phyloP scores from a whole-genome alignment of 2,113 vertebrate genomes.

The Sylvietta virens region DNA sequence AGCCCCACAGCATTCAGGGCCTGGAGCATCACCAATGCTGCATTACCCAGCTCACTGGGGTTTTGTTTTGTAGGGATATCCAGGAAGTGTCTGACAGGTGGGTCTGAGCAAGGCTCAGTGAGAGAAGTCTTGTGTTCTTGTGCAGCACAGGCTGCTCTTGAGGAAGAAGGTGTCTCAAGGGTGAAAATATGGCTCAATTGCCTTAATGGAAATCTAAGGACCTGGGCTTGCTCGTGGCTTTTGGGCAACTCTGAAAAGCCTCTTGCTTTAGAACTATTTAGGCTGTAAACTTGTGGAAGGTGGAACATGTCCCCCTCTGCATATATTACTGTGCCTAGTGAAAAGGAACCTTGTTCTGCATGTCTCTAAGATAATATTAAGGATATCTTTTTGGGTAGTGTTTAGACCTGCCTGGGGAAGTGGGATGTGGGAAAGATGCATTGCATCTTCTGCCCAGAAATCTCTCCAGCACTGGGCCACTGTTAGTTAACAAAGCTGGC shows the following conservation, averaged over 20 bases:
- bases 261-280: background rate
- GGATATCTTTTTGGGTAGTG: background rate
- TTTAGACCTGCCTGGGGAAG: background rate
- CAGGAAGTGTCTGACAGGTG: background rate
- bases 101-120: background rate
- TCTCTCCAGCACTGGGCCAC: background rate
- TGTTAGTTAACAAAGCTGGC: background rate
- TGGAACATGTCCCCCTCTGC: background rate
- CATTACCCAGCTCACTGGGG: rapidly evolving
- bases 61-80: background rate
- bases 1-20: background rate
- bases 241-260: background rate
- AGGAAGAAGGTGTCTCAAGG: background rate
- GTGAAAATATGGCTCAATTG: background rate
- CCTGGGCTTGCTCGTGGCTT: background rate
- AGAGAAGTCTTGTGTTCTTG: background rate
- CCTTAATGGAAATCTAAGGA: background rate
- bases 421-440: background rate
- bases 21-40: background rate
- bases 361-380: background rate
- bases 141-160: background rate
- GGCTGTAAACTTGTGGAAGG: background rate
- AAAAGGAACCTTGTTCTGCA: background rate
- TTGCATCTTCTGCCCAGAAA: background rate
- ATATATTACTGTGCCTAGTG: background rate